phyloP scores from a whole-genome alignment of 2,113 vertebrate genomes.

The Scortum barcoo region DNA sequence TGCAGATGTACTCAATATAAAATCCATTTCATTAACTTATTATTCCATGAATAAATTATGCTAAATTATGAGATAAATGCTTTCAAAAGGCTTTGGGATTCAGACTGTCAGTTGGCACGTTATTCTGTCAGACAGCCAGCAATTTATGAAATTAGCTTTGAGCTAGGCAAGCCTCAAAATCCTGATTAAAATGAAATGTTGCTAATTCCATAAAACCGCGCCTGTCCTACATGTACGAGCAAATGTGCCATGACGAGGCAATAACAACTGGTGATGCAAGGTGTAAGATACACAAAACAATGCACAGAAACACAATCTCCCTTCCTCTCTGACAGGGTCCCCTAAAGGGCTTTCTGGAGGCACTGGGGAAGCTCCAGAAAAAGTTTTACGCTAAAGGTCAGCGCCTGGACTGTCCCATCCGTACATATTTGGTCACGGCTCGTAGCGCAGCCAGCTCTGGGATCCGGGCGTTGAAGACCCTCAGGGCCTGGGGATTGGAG shows the following conservation, averaged over 20 bases:
- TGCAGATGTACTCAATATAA: not conserved
- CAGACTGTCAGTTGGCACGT: constrained; percentile 2
- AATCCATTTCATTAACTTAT: constrained; percentile 6
- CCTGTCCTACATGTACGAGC: not conserved
- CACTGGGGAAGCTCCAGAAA: constrained; percentile 95
- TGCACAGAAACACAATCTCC: not conserved
- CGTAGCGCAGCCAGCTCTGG: constrained; percentile 97
- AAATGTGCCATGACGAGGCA: not conserved
- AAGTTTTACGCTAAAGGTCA: constrained; percentile 97
- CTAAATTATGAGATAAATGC: constrained; percentile 20
- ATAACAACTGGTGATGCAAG: constrained; percentile 5
- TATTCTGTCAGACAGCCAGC: constrained; percentile 1
- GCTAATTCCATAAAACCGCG: constrained; percentile 2
- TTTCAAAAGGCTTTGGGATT: not conserved
- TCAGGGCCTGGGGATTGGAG: constrained; percentile 97
- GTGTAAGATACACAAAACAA: not conserved
- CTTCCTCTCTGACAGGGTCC: constrained; percentile 86
- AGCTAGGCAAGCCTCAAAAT: not conserved
- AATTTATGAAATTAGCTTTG: constrained; percentile 7
- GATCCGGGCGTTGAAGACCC: constrained; percentile 94
- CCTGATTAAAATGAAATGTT: constrained; percentile 5
- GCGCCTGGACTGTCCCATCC: constrained; percentile 94
- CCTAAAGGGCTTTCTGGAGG: constrained; percentile 94
- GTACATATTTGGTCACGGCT: constrained; percentile 96
- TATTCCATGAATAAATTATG: constrained; percentile 32